A percentile compares a stretch with the other conserved stretches of the same genome.
Conservation (phyloP, 2,888 invertebrate species). For the Allygus modestus region DNA sequence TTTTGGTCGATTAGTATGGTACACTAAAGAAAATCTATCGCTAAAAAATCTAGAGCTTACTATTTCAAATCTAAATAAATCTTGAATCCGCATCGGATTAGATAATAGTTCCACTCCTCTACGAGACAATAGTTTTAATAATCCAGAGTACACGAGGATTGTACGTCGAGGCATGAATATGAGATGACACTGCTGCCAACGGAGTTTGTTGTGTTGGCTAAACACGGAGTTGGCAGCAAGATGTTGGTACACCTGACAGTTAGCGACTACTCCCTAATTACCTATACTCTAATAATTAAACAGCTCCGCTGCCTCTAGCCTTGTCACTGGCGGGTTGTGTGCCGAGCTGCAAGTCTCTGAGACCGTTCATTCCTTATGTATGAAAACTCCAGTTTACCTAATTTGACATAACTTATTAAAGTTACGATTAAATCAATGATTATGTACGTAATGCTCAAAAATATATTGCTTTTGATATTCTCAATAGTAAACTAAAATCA, state of each 20-base stretch:
- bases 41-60: no score
- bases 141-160: neutral
- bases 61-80: no score
- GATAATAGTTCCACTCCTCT: no score
- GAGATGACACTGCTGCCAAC: slow-evolving; percentile 12
- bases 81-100: no score
- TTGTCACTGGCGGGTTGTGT: slow-evolving; percentile 4
- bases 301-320: slow-evolving; percentile 15
- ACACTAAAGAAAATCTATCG: no score
- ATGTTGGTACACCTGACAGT: slow-evolving; percentile 24
- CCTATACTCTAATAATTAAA: slow-evolving; percentile 36
- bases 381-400: neutral
- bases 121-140: neutral
- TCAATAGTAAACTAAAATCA: no score
- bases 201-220: slow-evolving; percentile 32
- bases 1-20: no score
- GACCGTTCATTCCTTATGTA: neutral
- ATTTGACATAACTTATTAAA: neutral
- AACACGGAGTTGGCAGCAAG: slow-evolving; percentile 31
- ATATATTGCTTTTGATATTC: no score
- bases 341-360: neutral
- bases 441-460: no score
- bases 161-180: slow-evolving; percentile 1
- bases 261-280: slow-evolving; percentile 23
- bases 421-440: no score